These are phyloP conservation scores for Pseudomugil tenellus DNA, from an alignment of 2,797 vertebrate genomes.

Conservation along the genomic window DNA sequence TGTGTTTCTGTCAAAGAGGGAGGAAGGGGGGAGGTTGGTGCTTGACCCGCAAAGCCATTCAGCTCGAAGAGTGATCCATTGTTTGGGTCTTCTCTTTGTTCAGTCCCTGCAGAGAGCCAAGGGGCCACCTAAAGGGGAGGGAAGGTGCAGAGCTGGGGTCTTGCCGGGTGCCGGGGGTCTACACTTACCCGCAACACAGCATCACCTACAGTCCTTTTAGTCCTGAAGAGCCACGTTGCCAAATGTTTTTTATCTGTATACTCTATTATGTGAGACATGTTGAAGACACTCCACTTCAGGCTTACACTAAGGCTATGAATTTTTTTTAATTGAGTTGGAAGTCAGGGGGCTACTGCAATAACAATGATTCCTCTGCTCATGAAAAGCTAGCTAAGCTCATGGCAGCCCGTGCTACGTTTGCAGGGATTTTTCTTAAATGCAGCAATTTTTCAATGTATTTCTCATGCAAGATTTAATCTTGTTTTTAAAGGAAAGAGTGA, in stretches of 20 bases:
- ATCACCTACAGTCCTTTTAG: conserved; percentile 63
- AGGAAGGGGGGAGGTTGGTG: conserved; percentile 79
- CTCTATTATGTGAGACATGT: conserved; percentile 24
- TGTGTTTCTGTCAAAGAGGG: conserved; percentile 82
- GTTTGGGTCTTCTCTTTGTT: conserved; percentile 85
- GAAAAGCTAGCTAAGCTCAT: background rate
- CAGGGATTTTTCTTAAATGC: background rate
- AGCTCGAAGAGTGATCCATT: conserved; percentile 83
- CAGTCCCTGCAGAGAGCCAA: conserved; percentile 74
- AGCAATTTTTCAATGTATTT: too few species aligned
- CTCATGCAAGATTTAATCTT: too few species aligned
- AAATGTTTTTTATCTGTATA: conserved; percentile 43
- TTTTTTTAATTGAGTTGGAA: conserved; percentile 4
- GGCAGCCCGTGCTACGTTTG: background rate
- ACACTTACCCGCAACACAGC: conserved; percentile 67
- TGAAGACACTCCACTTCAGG: conserved; percentile 12
- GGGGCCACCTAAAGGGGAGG: conserved; percentile 75
- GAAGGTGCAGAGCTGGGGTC: conserved; percentile 64
- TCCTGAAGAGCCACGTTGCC: conserved; percentile 44
- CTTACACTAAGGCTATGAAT: conserved; percentile 19
- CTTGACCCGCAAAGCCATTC: conserved; percentile 84
- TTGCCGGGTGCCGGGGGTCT: conserved; percentile 68
- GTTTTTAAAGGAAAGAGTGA: background rate
- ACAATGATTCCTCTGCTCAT: background rate
- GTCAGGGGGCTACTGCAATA: background rate